Conservation (phyloP, 2,888 invertebrate species). For the Spisula solida region DNA sequence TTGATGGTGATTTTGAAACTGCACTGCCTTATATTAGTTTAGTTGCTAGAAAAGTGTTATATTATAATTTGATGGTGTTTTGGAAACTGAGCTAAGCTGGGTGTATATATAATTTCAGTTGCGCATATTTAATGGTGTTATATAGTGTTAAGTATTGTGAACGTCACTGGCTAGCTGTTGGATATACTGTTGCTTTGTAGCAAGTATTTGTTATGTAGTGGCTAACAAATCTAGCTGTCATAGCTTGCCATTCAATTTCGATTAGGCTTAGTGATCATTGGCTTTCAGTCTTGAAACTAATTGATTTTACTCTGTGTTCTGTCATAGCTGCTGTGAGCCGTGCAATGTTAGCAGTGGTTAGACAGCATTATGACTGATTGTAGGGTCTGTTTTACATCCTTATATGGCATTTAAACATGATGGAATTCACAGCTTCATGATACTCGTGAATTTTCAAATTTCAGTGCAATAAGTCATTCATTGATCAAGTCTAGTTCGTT, state of each 20-base stretch:
- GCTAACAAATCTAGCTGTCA: neutral
- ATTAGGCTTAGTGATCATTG: constrained; percentile 10
- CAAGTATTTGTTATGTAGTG: neutral
- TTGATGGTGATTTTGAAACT: too few species aligned
- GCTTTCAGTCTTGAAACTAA: neutral
- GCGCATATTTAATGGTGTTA: too few species aligned
- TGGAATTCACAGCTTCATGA: too few species aligned
- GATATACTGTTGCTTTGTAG: neutral
- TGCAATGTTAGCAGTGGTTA: neutral
- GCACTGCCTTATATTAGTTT: too few species aligned
- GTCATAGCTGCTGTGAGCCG: neutral
- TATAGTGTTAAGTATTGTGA: neutral
- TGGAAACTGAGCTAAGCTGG: neutral
- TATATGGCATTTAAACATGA: too few species aligned
- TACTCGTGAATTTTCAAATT: too few species aligned
- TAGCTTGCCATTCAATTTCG: neutral
- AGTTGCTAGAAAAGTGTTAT: neutral
- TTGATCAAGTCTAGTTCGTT: neutral
- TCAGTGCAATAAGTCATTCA: neutral
- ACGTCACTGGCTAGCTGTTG: neutral
- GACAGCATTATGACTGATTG: neutral
- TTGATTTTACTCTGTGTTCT: constrained; percentile 18
- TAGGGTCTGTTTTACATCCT: too few species aligned
- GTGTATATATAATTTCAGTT: too few species aligned
- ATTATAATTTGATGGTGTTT: neutral